Evolutionary conservation across 2,113 vertebrate species (phyloP), one percentile per base, ranked within the genome.

Genomic region (Onychostoma macrolepis): DNA sequence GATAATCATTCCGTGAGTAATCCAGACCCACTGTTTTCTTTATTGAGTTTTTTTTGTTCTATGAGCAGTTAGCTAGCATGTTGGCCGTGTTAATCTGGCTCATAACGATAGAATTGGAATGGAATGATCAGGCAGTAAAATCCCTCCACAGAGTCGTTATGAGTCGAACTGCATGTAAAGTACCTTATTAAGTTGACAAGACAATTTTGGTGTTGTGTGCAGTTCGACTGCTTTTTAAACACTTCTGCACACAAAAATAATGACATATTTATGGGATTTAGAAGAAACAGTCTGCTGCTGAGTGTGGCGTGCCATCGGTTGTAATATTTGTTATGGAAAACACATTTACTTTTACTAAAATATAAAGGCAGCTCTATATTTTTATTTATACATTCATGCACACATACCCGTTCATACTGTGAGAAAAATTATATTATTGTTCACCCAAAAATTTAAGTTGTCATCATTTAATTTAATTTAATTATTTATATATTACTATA

Each of bases 211-310:
- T 67, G 43, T 81, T 71, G 85, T 67, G 72, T 26, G 74, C 85
- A 85, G 75, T 89, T 85, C 69, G 83, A 71, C 80, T 53, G 84
- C 33, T 63, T 84, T 76, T 88, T 87, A 88, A 89, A 79, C 63
- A 83, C 74, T 84, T 79, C 8, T 41, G 74, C 28, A 19, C 53
- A 50, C 48, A 50, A 87, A 85, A 77, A 81, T 76, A 87, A 86
- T 84, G 74, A 83, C 5, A 45, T 26, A 26, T 56, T 41, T 30
- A 53, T 77, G n/a, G 69, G 69, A 77, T 87, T 80, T 84, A 72
- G 67, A 82, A 65, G 74, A 15, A 43, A 36, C 41, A 50, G 30
- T 26, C 24, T 8, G 13, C 30, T 45, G 26, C 50, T 77, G 72
- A 71, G 48, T 71, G 28, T 41, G 74, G 65, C 58, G 24, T 33